Base-by-base conservation (phyloP, 2,888 invertebrate genomes). In the Dascillus cervinus region DNA sequence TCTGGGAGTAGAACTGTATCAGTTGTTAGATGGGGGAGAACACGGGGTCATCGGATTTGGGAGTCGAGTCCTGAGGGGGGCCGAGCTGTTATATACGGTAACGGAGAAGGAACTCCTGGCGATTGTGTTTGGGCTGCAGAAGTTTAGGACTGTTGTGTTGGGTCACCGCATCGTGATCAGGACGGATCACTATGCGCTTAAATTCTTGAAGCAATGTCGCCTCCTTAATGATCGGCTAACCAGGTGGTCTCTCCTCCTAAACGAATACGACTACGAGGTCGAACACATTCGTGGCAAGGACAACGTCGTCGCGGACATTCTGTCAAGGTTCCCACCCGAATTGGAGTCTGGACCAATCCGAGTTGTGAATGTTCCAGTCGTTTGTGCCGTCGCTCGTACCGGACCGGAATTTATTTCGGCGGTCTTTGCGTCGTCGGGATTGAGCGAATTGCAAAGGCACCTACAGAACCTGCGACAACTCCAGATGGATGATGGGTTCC, bases 181-280 rank as follows among this genome's bases (percentile, higher is more conserved):
- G 11, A 41, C 43, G 3, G 43, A 44, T 11, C 39, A 44, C 29
- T 26, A 29, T 8, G 38, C 43, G 1, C 14, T 44, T 1, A 41
- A 25, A 6, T 17, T 50, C 29, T 13, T 52, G 3, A 37, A 40
- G 4, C 35, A 26, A 2, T 48, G 51, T 12, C 32, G 34, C 3
- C 32, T 46, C 5, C 17, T 34, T 2, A 34, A 29, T 17, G 29
- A 31, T 5, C 14, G 34, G 10, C 26, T 39, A 5, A 34, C 39
- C 2, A 4, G 37, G 8, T 42, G 34, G 39, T n/a, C 32, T 6
- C 8, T 32, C 1, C 37, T 21, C 13, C 13, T 43, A 5, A 30
- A 32, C 19, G 28, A 39, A 12, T 43, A 37, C 12, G 13, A 40
- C 24, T 15, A 31, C 10, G 19, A 26, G 4, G 23, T 29, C 5